A percentile compares a stretch with the other conserved stretches of the same genome.
Evolutionary conservation across 2,113 vertebrate species (phyloP).

Genomic region (Clarias gariepinus): DNA sequence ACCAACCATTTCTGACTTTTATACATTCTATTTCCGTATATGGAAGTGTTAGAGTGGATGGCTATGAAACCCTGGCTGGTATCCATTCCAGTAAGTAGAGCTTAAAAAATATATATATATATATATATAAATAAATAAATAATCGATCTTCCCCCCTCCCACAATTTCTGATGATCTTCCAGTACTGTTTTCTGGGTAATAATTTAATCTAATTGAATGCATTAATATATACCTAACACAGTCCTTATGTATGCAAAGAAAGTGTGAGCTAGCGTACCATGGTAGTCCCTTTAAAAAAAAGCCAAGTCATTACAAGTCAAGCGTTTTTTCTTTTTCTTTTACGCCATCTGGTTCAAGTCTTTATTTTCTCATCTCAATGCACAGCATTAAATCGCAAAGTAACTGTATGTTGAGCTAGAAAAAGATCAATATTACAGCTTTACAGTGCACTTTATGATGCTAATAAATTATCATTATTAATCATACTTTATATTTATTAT

Average conservation of each 20-base stretch:
- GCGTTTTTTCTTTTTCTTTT: background rate
- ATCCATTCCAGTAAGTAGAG: background rate
- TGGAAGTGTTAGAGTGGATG: background rate
- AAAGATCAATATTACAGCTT: background rate
- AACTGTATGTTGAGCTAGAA: background rate
- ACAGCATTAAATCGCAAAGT: background rate
- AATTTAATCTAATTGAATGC: background rate
- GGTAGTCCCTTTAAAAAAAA: background rate
- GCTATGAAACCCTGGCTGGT: conserved; percentile 45
- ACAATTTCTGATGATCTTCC: background rate
- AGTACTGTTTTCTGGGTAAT: conserved; percentile 7
- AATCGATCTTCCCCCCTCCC: background rate
- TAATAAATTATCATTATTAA: too few relatives aligned
- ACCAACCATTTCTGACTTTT: background rate
- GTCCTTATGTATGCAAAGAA: background rate
- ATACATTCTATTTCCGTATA: background rate
- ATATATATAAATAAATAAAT: too few relatives aligned
- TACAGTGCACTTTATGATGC: background rate
- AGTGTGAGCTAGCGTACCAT: background rate
- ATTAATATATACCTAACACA: background rate
- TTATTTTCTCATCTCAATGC: background rate
- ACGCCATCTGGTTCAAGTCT: background rate
- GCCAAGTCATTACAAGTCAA: background rate
- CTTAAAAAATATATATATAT: background rate
- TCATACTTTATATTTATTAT: too few relatives aligned